Evolutionary conservation across 2,113 vertebrate genomes (phyloP).

Genomic region (Oncorhynchus kisutch): DNA sequence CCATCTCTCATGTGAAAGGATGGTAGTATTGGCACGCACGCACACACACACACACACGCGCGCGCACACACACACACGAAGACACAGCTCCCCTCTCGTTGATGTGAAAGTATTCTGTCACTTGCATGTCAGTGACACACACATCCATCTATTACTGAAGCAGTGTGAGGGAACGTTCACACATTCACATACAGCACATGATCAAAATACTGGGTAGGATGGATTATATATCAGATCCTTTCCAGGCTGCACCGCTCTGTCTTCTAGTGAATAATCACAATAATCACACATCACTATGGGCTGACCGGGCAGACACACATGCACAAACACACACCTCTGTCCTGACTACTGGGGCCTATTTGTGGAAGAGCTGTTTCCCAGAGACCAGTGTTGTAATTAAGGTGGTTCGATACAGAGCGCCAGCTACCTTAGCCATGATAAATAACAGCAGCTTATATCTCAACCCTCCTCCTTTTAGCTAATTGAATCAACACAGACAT

Average conservation of each 20-base stretch:
- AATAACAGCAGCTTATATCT: slow-evolving; percentile 75
- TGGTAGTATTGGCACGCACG: background rate
- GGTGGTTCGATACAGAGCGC: slow-evolving; percentile 63
- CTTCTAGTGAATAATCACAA: no score
- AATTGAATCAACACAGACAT: slow-evolving; percentile 72
- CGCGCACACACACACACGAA: background rate
- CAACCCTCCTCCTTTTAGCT: slow-evolving; percentile 53
- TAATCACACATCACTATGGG: background rate
- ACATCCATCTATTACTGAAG: background rate
- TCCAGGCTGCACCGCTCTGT: no score
- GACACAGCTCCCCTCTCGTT: background rate
- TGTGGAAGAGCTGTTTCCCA: slow-evolving; percentile 70
- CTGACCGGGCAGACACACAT: background rate
- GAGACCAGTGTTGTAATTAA: slow-evolving; percentile 71
- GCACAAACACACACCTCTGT: background rate
- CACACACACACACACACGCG: background rate
- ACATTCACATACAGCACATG: background rate
- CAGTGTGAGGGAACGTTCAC: background rate
- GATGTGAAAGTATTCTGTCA: background rate
- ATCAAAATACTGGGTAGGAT: background rate
- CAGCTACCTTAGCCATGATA: slow-evolving; percentile 65
- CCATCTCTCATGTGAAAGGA: background rate
- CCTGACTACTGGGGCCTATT: slow-evolving; percentile 48
- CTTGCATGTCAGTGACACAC: background rate
- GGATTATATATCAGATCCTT: no score